A percentile compares a stretch with the other conserved stretches of the same genome.
phyloP scores from a whole-genome alignment of 2,797 vertebrate genomes.

The Thalassophryne amazonica region DNA sequence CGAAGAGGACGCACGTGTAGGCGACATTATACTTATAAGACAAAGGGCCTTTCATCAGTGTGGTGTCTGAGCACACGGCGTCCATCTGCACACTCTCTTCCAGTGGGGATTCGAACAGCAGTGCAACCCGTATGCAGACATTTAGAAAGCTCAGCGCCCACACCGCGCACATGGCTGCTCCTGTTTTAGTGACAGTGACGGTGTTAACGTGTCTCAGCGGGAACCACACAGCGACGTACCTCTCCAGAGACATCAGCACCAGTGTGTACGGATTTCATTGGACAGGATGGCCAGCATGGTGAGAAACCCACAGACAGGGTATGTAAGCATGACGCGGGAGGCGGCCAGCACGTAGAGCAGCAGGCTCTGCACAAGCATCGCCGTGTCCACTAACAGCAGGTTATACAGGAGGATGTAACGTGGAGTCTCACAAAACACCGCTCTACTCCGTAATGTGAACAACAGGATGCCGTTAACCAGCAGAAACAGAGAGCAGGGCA shows the following conservation, averaged over 20 bases:
- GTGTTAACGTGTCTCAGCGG: slow-evolving; percentile 46
- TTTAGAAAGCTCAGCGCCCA: slow-evolving; percentile 17
- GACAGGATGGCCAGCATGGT: not conserved
- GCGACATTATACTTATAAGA: not conserved
- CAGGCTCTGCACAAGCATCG: slow-evolving; percentile 22
- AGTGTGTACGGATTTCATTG: slow-evolving; percentile 31
- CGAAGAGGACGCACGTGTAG: slow-evolving; percentile 15
- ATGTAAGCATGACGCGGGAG: not conserved
- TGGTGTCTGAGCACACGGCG: slow-evolving; percentile 1
- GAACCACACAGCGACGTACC: slow-evolving; percentile 54
- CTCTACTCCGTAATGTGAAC: slow-evolving; percentile 45
- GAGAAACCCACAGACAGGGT: slow-evolving; percentile 29
- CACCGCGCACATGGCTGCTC: not conserved
- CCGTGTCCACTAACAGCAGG: slow-evolving; percentile 57
- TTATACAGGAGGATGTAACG: slow-evolving; percentile 56
- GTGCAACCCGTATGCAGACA: not conserved
- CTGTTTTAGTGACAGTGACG: slow-evolving; percentile 32
- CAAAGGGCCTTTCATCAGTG: not conserved
- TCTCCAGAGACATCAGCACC: slow-evolving; percentile 58
- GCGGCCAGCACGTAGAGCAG: slow-evolving; percentile 16
- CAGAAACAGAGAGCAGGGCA: no score
- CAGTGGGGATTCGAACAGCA: slow-evolving; percentile 2
- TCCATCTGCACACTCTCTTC: slow-evolving; percentile 9
- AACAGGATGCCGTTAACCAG: slow-evolving; percentile 58
- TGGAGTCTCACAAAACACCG: slow-evolving; percentile 43